Base-by-base conservation (phyloP, 2,888 invertebrate species). In the Tetanocera ferruginea region DNA sequence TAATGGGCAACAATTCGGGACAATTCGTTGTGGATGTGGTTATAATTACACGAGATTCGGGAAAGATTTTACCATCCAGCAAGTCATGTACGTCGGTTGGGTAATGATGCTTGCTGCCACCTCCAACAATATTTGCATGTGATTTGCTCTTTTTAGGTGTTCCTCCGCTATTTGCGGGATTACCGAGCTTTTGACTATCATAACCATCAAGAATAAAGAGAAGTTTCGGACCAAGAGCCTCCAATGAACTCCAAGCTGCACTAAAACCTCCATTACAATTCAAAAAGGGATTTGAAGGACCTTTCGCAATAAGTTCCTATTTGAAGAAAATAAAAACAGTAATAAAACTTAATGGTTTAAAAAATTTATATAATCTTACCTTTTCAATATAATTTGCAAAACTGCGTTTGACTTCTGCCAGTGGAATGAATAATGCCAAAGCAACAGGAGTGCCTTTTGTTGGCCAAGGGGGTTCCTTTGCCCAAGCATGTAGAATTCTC, bases 401-500 rank as follows among this genome's bases (percentile, higher is more conserved):
- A 57, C 88, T 89, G 8, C 91, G 91, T 28, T 91, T 90, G 19
- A 92, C 88, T 83, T 92, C 92, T 4, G 91, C 87, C 3, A 92
- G 86, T 0, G 92, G 91, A 31, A 92, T 90, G 82, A 92, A 91
- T 57, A 92, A 88, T 6, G 91, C 91, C 77, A 91, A 82, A 11
- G 90, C 90, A n/a, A 91, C 90, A 23, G 90, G 89, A 3, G 90
- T 90, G 31, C 89, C 90, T 69, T 85, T 84, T 8, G 83, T 82
- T 25, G 87, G 86, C 87, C 88, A 87, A 31, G 86, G 86, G 37
- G 86, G 86, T 80, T 91, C 91, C 51, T 90, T 90, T 2, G 91
- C 91, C 92, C 92, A 92, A 6, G 91, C 91, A 84, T 91, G 90
- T 14, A 92, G 88, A n/a, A 92, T 87, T 43, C 91, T 89, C 57